Conservation (phyloP, 2,888 invertebrate genomes). For the Synergus laeviventris region DNA sequence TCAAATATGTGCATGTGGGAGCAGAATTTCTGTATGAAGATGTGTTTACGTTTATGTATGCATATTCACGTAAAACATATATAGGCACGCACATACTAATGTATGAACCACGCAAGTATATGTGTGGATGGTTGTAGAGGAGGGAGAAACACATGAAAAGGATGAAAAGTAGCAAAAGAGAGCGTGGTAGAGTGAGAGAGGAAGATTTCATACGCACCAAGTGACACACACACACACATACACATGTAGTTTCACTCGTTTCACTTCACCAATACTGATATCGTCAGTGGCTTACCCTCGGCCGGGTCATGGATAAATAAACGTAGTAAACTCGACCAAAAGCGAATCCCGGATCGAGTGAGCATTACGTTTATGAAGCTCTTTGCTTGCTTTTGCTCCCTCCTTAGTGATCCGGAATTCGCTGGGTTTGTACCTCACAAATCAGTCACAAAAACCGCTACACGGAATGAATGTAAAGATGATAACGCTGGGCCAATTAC, state of each 20-base stretch:
- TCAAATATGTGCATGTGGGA: slow-evolving; percentile 13
- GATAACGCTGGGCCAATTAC: slow-evolving; percentile 41
- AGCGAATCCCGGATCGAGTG: slow-evolving; percentile 26
- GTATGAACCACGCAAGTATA: no score
- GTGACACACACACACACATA: slow-evolving; percentile 52
- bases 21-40: slow-evolving; percentile 35
- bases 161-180: slow-evolving; percentile 40
- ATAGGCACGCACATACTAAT: not conserved
- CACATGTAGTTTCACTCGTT: slow-evolving; percentile 49
- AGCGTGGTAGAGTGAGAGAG: slow-evolving; percentile 46
- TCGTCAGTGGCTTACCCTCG: slow-evolving; percentile 37
- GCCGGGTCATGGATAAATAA: slow-evolving; percentile 55
- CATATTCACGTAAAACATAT: slow-evolving; percentile 17
- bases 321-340: slow-evolving; percentile 42
- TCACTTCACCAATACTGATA: slow-evolving; percentile 48
- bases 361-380: slow-evolving; percentile 7
- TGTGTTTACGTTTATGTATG: slow-evolving; percentile 27
- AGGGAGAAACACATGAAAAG: slow-evolving; percentile 42
- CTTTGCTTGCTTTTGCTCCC: not conserved
- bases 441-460: slow-evolving; percentile 4
- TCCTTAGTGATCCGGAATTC: slow-evolving; percentile 5
- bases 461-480: not conserved
- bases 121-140: slow-evolving; percentile 40
- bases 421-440: not conserved
- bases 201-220: slow-evolving; percentile 56